phyloP scores from a whole-genome alignment of 1,140 invertebrate genomes.

The Conopomorpha cramerella region DNA sequence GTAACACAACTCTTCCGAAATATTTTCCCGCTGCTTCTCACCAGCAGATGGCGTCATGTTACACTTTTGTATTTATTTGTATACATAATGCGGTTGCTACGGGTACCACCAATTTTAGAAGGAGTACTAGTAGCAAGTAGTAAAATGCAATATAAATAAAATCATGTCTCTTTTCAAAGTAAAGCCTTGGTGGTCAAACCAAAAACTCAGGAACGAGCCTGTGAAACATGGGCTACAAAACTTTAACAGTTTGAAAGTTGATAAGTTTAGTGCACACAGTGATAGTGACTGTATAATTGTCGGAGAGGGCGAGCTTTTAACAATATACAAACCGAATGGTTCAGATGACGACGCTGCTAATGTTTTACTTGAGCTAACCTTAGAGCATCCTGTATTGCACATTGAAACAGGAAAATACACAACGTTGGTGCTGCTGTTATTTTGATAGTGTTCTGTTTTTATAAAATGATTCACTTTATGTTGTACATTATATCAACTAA shows the following conservation, averaged over 20 bases:
- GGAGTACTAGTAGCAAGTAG: slow-evolving; percentile 1
- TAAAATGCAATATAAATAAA: neutral
- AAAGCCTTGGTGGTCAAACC: slow-evolving; percentile 44
- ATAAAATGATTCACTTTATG: too few species aligned
- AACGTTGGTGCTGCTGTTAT: too few species aligned
- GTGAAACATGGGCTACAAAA: slow-evolving; percentile 20
- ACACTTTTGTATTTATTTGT: neutral
- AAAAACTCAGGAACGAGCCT: slow-evolving; percentile 20
- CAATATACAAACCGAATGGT: slow-evolving; percentile 32
- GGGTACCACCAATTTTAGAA: too few species aligned
- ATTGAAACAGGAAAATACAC: slow-evolving; percentile 45
- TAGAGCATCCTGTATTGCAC: slow-evolving; percentile 28
- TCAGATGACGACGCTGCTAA: slow-evolving; percentile 15
- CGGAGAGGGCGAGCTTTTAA: slow-evolving; percentile 23
- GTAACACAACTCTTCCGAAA: too few species aligned
- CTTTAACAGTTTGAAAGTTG: slow-evolving; percentile 29
- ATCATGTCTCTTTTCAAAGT: slow-evolving; percentile 45
- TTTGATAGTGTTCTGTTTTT: too few species aligned
- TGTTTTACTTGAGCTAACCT: slow-evolving; percentile 25
- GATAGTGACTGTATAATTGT: slow-evolving; percentile 40
- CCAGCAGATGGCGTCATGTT: neutral
- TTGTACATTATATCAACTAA: neutral
- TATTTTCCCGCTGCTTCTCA: neutral
- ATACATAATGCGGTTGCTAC: too few species aligned
- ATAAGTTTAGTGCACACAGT: slow-evolving; percentile 35